phyloP scores from a whole-genome alignment of 2,888 invertebrate genomes.

The Tyria jacobaeae region DNA sequence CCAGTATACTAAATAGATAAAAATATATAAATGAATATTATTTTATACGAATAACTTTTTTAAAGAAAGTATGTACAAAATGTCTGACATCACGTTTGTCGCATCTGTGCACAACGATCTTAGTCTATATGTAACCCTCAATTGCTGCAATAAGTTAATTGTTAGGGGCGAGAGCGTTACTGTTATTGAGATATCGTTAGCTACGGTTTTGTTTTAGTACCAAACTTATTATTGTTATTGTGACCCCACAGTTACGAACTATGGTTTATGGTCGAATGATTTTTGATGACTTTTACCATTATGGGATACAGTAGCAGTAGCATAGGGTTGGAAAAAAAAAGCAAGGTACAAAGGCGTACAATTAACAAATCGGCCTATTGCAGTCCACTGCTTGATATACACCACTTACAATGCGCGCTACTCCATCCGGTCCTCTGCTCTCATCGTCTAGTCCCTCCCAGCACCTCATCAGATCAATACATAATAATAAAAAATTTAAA shows the following conservation, averaged over 20 bases:
- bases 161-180: constrained; percentile 66
- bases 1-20: no score
- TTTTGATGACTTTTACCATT: constrained; percentile 30
- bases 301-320: background rate
- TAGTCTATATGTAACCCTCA: constrained; percentile 65
- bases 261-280: constrained; percentile 19
- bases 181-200: constrained; percentile 70
- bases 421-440: no score
- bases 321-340: background rate
- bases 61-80: background rate
- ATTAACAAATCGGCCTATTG: no score
- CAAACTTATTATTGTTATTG: constrained; percentile 54
- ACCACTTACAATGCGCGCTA: no score
- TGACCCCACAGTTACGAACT: constrained; percentile 36
- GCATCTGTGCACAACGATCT: constrained; percentile 20
- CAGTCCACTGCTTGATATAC: no score
- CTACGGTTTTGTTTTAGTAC: constrained; percentile 75
- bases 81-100: constrained; percentile 1
- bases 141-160: constrained; percentile 82
- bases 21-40: no score
- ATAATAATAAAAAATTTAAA: no score
- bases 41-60: no score
- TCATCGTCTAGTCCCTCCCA: no score
- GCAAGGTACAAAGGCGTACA: no score
- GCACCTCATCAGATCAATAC: no score